Base-by-base conservation (phyloP, 2,888 invertebrate species). In the Synergus gifuensis region DNA sequence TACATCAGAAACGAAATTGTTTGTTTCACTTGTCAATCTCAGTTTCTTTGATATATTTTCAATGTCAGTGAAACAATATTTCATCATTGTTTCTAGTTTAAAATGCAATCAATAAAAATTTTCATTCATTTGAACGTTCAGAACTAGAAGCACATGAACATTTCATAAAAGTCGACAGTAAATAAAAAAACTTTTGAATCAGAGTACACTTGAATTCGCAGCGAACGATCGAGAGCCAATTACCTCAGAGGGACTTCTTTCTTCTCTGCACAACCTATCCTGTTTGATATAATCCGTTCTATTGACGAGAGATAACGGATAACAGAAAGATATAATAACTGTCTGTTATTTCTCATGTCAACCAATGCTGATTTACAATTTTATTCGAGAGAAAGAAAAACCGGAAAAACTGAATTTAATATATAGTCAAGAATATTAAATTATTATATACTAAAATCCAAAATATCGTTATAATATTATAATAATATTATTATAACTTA, bases 141-240 rank as follows among this genome's bases (percentile, higher is more conserved):
- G 22, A 22, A 22, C 22, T 22, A 22, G 4, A 36, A 36, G 36
- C 36, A 3, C 36, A 36, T 36, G 36, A 40, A 54, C 12, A 54
- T 54, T 62, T 12, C 14, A 1, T 28, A 18, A 4, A 11, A 69
- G 16, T 69, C 28, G 49, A 16, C 36, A 49, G 49, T 69, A 40
- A 54, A 73, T 73, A 54, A 73, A 73, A 54, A 54, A 73, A 40
- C n/a, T 40, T 69, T 69, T 22, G 9, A 54, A 73, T 73, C 54
- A n/a, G 12, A 73, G 73, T 73, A 54, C 54, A 36, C 73, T 73
- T 73, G 54, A 73, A 73, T 54, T 54, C n/a, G 54, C 73, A 54
- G 54, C 36, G 54, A 73, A n/a, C 73, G 49, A 73, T 73, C 73
- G 54, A 54, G 54, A 73, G 73, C 73, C 73, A 73, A 73, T 73